phyloP scores from a whole-genome alignment of 2,113 vertebrate genomes.

The Coracopsis vasa region DNA sequence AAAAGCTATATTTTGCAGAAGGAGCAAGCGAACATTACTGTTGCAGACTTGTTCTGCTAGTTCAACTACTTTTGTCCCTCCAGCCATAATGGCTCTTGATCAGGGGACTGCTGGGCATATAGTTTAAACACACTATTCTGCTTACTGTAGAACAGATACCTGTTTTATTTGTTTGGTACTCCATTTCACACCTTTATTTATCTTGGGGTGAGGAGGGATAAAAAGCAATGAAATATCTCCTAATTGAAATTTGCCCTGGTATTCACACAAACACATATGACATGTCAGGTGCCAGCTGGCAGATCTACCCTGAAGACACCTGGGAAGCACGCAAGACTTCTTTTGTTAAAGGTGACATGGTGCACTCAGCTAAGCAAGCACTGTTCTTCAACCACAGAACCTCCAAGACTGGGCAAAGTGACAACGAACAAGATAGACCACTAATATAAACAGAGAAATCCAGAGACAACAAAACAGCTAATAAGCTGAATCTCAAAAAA shows the following conservation, averaged over 20 bases:
- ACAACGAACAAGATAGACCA: neutral
- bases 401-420: neutral
- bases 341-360: neutral
- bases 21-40: neutral
- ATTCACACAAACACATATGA: neutral
- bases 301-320: neutral
- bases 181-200: neutral
- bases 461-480: neutral
- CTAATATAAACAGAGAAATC: neutral
- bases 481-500: neutral
- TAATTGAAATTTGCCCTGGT: neutral
- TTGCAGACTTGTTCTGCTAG: neutral
- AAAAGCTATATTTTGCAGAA: neutral
- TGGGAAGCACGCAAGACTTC: neutral
- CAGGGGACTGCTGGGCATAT: neutral
- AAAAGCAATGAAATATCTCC: neutral
- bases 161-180: neutral
- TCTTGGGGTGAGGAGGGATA: neutral
- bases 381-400: neutral
- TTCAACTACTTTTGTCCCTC: neutral
- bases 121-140: neutral
- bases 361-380: neutral
- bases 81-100: neutral
- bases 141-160: neutral
- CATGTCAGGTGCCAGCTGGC: accelerated